Conservation (phyloP, 2,113 vertebrate species). For the Procavia capensis region DNA sequence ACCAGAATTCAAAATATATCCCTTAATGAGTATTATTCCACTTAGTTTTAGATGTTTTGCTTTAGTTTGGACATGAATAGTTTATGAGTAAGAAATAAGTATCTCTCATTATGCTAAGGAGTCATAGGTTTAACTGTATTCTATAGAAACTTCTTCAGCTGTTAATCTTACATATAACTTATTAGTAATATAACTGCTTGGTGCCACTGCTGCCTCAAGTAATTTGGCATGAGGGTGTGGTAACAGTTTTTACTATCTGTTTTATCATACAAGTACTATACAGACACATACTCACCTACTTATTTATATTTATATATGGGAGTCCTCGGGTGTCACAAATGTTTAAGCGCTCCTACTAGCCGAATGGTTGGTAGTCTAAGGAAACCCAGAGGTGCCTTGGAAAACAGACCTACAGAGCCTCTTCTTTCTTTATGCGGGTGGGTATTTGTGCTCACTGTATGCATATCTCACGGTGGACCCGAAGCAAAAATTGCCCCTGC, state of each 20-base stretch:
- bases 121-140: background rate
- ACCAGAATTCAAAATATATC: background rate
- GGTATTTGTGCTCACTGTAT: no score
- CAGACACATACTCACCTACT: background rate
- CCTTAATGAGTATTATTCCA: background rate
- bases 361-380: background rate
- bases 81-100: conserved; percentile 47
- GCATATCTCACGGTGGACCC: no score
- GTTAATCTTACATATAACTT: conserved; percentile 36
- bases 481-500: no score
- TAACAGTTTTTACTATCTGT: conserved; percentile 17
- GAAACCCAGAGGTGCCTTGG: background rate
- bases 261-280: conserved; percentile 11
- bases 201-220: background rate
- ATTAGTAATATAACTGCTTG: background rate
- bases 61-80: background rate
- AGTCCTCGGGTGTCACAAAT: background rate
- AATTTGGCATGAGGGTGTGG: background rate
- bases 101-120: background rate
- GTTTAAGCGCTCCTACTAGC: background rate
- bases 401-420: background rate
- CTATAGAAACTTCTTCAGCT: background rate
- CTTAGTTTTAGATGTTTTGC: conserved; percentile 1
- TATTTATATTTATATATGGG: background rate
- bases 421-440: no score